These are phyloP conservation scores for Patella pellucida DNA, from an alignment of 2,888 invertebrate genomes.

Conservation along the genomic window DNA sequence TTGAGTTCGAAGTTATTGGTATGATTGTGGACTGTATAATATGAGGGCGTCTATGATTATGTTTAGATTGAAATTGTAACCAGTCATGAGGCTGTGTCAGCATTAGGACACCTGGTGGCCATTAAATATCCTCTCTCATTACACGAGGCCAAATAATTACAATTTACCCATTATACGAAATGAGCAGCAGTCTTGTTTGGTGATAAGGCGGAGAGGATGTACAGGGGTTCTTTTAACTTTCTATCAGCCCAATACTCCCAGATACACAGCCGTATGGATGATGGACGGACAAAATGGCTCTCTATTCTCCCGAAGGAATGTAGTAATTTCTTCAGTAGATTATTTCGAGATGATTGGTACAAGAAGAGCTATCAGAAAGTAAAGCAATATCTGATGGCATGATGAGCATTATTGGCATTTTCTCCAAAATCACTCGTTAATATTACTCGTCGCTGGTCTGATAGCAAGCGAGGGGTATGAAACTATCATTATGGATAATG, in stretches of 20 bases:
- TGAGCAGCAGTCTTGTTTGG: conserved; percentile 18
- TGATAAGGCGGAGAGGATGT: conserved; percentile 22
- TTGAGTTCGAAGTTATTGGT: too few species aligned
- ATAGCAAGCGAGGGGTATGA: conserved; percentile 19
- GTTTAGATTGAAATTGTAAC: conserved; percentile 9
- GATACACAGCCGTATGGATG: background rate
- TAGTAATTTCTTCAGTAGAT: conserved; percentile 36
- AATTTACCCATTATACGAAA: conserved; percentile 34
- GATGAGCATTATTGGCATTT: conserved; percentile 27
- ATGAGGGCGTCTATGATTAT: background rate
- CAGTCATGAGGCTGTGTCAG: conserved; percentile 6
- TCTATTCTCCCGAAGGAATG: conserved; percentile 30
- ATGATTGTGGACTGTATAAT: background rate
- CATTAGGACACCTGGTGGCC: conserved; percentile 31
- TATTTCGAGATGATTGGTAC: conserved; percentile 36
- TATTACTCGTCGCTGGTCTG: conserved; percentile 12
- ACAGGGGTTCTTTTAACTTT: background rate
- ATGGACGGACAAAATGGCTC: conserved; percentile 28
- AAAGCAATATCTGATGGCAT: conserved; percentile 26
- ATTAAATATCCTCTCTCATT: conserved; percentile 23
- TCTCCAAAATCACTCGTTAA: conserved; percentile 17
- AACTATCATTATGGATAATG: conserved; percentile 17
- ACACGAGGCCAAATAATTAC: conserved; percentile 35
- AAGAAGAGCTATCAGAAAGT: conserved; percentile 24
- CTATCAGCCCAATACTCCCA: too few species aligned